Evolutionary conservation across 2,797 vertebrate species (phyloP).

Genomic region (Podarcis lilfordi): DNA sequence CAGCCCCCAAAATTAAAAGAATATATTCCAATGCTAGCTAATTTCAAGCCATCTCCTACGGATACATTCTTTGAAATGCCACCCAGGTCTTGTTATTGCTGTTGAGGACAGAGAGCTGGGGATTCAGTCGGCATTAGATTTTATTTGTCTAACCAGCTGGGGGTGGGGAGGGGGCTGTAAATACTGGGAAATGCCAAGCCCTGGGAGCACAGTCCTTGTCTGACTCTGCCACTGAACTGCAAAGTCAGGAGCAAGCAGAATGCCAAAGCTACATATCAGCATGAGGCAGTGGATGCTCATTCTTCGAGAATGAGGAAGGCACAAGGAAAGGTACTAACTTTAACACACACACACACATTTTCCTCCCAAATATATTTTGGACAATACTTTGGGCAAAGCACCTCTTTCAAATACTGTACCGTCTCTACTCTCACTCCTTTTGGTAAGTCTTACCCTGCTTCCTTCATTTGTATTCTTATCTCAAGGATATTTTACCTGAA

Average conservation of each 20-base stretch:
- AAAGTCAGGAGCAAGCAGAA: background rate
- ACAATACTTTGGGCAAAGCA: background rate
- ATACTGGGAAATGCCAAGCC: constrained; percentile 29
- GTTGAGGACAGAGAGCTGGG: constrained; percentile 42
- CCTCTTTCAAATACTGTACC: background rate
- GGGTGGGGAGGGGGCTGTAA: constrained; percentile 52
- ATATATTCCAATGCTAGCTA: constrained; percentile 33
- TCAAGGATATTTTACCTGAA: background rate
- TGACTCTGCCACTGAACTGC: constrained; percentile 16
- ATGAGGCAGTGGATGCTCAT: background rate
- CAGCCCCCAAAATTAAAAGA: background rate
- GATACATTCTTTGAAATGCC: constrained; percentile 61
- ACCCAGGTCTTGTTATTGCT: constrained; percentile 67
- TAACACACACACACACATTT: background rate
- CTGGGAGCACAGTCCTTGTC: constrained; percentile 5
- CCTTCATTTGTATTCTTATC: background rate
- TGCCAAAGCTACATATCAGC: background rate
- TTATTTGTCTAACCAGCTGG: constrained; percentile 71
- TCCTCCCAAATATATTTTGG: background rate
- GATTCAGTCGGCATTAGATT: constrained; percentile 62
- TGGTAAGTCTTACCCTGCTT: background rate
- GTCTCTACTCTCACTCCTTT: background rate
- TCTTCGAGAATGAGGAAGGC: background rate
- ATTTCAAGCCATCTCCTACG: constrained; percentile 28
- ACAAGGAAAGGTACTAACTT: background rate